These are phyloP conservation scores for Listronotus oregonensis DNA, from an alignment of 1,140 invertebrate genomes.

Conservation along the genomic window DNA sequence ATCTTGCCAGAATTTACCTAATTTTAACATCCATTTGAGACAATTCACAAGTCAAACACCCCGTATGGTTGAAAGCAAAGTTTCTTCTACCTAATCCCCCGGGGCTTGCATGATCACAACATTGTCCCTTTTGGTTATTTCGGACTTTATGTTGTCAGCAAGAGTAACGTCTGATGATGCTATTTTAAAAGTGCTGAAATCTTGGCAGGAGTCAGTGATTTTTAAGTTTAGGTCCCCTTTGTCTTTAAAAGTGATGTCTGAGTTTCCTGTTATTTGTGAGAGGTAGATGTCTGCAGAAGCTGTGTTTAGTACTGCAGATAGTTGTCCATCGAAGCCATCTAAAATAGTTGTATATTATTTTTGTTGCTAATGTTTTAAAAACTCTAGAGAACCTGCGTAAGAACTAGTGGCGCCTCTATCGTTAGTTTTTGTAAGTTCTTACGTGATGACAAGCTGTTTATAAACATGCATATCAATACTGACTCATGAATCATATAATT, in stretches of 20 bases:
- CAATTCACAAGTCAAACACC: constrained; percentile 34
- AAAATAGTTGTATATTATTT: constrained; percentile 2
- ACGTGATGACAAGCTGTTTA: no score
- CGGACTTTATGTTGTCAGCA: constrained; percentile 9
- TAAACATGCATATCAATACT: no score
- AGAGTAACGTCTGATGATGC: not conserved
- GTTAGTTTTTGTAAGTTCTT: no score
- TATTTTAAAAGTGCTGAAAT: constrained; percentile 38
- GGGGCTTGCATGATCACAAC: constrained; percentile 22
- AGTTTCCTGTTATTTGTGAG: constrained; percentile 36
- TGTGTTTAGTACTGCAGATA: constrained; percentile 30
- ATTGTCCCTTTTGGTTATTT: constrained; percentile 25
- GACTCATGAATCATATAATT: no score
- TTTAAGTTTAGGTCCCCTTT: constrained; percentile 35
- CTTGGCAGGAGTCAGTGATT: constrained; percentile 41
- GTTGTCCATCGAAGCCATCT: constrained; percentile 45
- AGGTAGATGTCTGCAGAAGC: constrained; percentile 44
- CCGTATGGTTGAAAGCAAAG: constrained; percentile 15
- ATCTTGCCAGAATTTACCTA: constrained; percentile 37
- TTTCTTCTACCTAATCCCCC: constrained; percentile 10
- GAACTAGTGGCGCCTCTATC: no score
- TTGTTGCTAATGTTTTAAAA: no score
- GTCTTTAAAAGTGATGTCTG: constrained; percentile 33
- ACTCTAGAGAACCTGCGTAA: no score
- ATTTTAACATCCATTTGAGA: constrained; percentile 30